Base-by-base conservation (phyloP, 2,888 invertebrate genomes). In the Andrena chrysosceles region DNA sequence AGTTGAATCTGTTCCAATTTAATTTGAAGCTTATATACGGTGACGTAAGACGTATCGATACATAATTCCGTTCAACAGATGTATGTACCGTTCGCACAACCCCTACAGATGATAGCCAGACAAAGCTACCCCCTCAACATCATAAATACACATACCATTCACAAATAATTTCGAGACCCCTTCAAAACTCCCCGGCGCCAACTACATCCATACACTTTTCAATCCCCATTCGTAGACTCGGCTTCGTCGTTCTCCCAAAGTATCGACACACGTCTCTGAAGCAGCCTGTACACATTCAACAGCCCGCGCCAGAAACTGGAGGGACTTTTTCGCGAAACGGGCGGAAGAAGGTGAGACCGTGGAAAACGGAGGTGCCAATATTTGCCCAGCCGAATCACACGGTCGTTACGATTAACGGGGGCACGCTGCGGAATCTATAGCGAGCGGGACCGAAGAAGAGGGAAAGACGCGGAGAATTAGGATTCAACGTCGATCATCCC, bases 351-450 rank as follows among this genome's bases (percentile, higher is more conserved):
- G 72, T 35, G 74, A 60, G 60, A n/a, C 66, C 70, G 23, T 33
- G 62, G 60, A 74, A 74, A 67, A 59, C 72, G 33, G 29, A 42
- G 71, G 63, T 62, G 23, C 82, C 75, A 87, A 87, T 85, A 87
- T 87, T 87, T 87, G 81, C 85, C 60, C 52, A 72, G 29, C 63
- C 73, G 73, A 86, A 78, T 86, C 82, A 80, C 80, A 84, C 77
- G 79, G 73, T 72, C 77, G 54, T 77, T 69, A 66, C 72, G 67
- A 81, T 87, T 82, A 79, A 59, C 42, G 64, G 56, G 56, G 60
- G 23, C 54, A 56, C 8, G 31, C 48, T 64, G 13, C 35, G 48
- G n/a, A 54, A 63, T 69, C 54, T n/a, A 49, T 33, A 35, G 10
- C 29, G 20, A 1, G 54, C 54, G 10, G 20, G 2, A 13, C 60